A percentile compares a stretch with the other conserved stretches of the same genome.
These are phyloP conservation scores for Heteropelma amictum DNA, from an alignment of 2,888 invertebrate genomes.

Conservation along the genomic window DNA sequence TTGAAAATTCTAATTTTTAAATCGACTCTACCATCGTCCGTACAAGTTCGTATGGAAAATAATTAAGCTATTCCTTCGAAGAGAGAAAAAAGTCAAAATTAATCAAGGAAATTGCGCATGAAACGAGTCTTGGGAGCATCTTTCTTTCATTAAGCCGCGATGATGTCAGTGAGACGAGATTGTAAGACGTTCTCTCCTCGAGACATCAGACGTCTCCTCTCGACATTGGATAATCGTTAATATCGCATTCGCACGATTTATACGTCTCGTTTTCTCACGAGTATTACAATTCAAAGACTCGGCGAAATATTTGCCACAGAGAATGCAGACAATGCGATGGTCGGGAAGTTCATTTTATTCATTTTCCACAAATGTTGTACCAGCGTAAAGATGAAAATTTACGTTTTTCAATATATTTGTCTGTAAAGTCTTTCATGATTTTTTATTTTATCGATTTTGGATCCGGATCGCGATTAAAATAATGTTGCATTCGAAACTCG, in stretches of 20 bases:
- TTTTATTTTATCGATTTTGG: too few relatives aligned
- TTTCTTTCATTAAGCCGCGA: constrained; percentile 8
- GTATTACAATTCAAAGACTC: constrained; percentile 5
- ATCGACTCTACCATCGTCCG: too few relatives aligned
- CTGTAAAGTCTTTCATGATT: too few relatives aligned
- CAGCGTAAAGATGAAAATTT: too few relatives aligned
- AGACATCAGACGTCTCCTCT: constrained; percentile 12
- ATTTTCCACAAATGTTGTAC: too few relatives aligned
- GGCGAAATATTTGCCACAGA: background rate
- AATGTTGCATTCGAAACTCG: too few relatives aligned
- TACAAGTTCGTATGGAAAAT: too few relatives aligned
- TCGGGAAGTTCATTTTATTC: background rate
- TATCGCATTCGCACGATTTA: constrained; percentile 22
- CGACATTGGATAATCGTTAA: constrained; percentile 25
- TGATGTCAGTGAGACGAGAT: constrained; percentile 30
- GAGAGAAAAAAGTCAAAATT: too few relatives aligned
- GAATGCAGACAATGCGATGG: background rate
- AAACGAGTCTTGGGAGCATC: background rate
- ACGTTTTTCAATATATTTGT: too few relatives aligned
- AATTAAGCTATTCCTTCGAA: too few relatives aligned
- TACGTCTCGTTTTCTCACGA: constrained; percentile 8
- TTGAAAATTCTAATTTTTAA: too few relatives aligned
- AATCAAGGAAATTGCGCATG: background rate
- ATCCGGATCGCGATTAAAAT: too few relatives aligned
- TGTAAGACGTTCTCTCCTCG: constrained; percentile 3